Percentiles rank a stretch among this genome's conserved stretches.
These are phyloP conservation scores for Nesoenas mayeri DNA, from an alignment of 2,113 vertebrate species.

Conservation along the genomic window DNA sequence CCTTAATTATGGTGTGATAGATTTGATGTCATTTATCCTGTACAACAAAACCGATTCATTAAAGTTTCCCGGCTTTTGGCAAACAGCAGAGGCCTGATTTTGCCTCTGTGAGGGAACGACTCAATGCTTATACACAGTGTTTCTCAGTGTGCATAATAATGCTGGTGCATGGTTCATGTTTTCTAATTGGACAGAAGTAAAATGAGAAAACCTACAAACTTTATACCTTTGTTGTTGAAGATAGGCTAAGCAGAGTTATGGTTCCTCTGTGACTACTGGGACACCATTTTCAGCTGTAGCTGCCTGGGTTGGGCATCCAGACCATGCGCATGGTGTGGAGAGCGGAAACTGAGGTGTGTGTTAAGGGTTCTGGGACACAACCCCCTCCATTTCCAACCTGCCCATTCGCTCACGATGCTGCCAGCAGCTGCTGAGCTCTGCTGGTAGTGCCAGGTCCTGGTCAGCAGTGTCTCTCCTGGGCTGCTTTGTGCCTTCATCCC, in stretches of 20 bases:
- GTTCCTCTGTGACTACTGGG: not conserved
- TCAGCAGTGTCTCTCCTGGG: not conserved
- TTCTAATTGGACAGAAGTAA: not conserved
- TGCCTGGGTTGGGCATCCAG: not conserved
- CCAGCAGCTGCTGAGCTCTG: fast-evolving
- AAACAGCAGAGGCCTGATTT: not conserved
- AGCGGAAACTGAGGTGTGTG: not conserved
- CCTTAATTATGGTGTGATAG: not conserved
- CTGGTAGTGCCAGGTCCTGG: not conserved
- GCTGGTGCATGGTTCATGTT: not conserved
- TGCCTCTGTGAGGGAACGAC: not conserved
- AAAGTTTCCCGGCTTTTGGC: not conserved
- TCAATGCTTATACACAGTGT: not conserved
- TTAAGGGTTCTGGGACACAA: fast-evolving
- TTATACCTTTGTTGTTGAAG: not conserved
- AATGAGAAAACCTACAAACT: not conserved
- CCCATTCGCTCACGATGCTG: fast-evolving
- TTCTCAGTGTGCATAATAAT: not conserved
- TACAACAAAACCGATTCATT: not conserved
- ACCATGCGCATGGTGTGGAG: fast-evolving
- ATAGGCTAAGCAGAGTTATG: not conserved
- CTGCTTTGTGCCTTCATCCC: not conserved
- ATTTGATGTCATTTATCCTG: not conserved
- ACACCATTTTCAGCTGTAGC: not conserved
- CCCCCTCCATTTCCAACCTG: not conserved